Percentiles rank a stretch among this genome's conserved stretches.
These are phyloP conservation scores for Hedychridium roseum DNA, from an alignment of 2,888 invertebrate species.

Conservation along the genomic window DNA sequence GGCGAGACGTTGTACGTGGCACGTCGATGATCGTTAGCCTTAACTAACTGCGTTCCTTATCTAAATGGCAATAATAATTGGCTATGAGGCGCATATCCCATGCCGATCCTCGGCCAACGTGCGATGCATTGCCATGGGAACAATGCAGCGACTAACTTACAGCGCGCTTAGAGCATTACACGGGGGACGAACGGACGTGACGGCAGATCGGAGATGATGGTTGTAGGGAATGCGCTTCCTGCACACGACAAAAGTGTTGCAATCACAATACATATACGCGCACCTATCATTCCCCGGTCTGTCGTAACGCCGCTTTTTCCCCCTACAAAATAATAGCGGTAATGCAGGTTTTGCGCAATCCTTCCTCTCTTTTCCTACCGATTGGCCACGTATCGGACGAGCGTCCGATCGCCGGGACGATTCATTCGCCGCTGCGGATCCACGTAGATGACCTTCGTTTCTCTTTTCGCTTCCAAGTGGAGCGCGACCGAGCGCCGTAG, in stretches of 20 bases:
- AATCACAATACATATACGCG: not conserved
- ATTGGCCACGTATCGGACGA: no score
- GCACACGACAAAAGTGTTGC: not conserved
- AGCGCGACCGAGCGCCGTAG: no score
- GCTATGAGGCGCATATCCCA: slow-evolving; percentile 35
- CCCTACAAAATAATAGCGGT: no score
- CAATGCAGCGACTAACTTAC: slow-evolving; percentile 37
- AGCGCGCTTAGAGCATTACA: slow-evolving; percentile 22
- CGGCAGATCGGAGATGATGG: slow-evolving; percentile 31
- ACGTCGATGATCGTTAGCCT: slow-evolving; percentile 27
- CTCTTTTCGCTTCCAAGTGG: not conserved
- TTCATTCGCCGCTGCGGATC: no score
- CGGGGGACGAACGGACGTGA: slow-evolving; percentile 20
- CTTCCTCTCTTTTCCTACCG: no score
- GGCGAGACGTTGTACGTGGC: no score
- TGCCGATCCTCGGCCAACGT: slow-evolving; percentile 33
- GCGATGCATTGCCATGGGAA: slow-evolving; percentile 35
- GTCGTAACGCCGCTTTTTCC: no score
- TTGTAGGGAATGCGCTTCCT: slow-evolving; percentile 27
- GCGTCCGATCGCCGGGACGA: no score
- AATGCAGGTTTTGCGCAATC: no score
- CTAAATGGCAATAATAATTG: slow-evolving; percentile 44
- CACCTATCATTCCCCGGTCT: no score
- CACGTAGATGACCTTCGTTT: no score
- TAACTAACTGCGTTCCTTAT: slow-evolving; percentile 40